These are phyloP conservation scores for Corythaixoides concolor DNA, from an alignment of 2,113 vertebrate genomes.

Conservation along the genomic window DNA sequence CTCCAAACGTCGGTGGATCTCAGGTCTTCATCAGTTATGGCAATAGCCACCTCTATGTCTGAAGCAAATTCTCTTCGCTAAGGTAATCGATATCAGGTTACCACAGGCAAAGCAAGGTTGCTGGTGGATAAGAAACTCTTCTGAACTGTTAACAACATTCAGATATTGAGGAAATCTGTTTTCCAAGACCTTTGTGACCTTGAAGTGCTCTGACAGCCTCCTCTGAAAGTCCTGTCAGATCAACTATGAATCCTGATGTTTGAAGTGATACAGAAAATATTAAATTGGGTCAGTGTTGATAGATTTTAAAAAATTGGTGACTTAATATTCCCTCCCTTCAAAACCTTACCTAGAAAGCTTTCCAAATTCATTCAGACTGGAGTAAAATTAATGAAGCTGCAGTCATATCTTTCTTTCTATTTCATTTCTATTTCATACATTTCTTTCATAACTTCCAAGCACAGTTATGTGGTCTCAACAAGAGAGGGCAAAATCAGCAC, in stretches of 20 bases:
- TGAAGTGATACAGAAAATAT: background rate
- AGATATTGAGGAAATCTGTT: background rate
- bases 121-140: background rate
- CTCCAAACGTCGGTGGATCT: accelerated
- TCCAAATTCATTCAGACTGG: background rate
- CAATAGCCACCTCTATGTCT: background rate
- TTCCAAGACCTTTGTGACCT: background rate
- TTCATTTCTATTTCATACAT: background rate
- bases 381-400: background rate
- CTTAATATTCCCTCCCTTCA: background rate
- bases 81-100: background rate
- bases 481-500: background rate
- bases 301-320: background rate
- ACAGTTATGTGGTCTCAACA: background rate
- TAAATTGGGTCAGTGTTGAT: background rate
- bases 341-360: background rate
- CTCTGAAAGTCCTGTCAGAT: background rate
- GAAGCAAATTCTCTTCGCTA: background rate
- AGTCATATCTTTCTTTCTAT: background rate
- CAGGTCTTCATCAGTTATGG: background rate
- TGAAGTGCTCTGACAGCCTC: background rate
- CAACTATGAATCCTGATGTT: background rate
- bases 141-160: background rate
- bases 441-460: background rate
- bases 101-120: background rate